phyloP scores from a whole-genome alignment of 2,888 invertebrate genomes.

The Chloromyia formosa region DNA sequence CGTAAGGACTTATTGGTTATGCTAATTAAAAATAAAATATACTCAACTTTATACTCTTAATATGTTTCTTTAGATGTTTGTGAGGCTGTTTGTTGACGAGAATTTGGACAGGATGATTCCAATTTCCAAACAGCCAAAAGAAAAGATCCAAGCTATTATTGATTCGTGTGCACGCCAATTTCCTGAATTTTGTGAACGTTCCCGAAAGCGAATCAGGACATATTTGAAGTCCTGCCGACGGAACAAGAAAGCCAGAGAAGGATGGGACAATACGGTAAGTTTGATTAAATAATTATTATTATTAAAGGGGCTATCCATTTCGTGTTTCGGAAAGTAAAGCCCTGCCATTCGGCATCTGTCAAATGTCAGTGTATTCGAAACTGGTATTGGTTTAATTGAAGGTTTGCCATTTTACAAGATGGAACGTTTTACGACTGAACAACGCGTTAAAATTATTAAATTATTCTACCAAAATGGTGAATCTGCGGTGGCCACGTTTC shows the following conservation, averaged over 20 bases:
- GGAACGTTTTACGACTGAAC: no score
- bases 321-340: no score
- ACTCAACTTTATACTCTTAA: slow-evolving; percentile 48
- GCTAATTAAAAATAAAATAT: background rate
- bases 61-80: slow-evolving; percentile 84
- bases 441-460: no score
- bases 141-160: slow-evolving; percentile 96
- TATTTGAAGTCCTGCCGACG: slow-evolving; percentile 95
- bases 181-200: slow-evolving; percentile 94
- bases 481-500: no score
- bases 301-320: no score
- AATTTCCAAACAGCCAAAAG: slow-evolving; percentile 96
- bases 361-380: no score
- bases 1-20: slow-evolving; percentile 69
- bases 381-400: no score
- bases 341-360: no score
- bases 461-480: no score
- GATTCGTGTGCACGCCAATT: slow-evolving; percentile 97
- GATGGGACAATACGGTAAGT: slow-evolving; percentile 88
- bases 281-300: background rate
- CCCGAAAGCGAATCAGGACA: slow-evolving; percentile 92
- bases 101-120: slow-evolving; percentile 96
- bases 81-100: slow-evolving; percentile 95
- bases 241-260: slow-evolving; percentile 91
- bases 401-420: no score